Percentiles rank a stretch among this genome's conserved stretches.
phyloP scores from a whole-genome alignment of 2,888 invertebrate genomes.

The Fabriciana adippe region DNA sequence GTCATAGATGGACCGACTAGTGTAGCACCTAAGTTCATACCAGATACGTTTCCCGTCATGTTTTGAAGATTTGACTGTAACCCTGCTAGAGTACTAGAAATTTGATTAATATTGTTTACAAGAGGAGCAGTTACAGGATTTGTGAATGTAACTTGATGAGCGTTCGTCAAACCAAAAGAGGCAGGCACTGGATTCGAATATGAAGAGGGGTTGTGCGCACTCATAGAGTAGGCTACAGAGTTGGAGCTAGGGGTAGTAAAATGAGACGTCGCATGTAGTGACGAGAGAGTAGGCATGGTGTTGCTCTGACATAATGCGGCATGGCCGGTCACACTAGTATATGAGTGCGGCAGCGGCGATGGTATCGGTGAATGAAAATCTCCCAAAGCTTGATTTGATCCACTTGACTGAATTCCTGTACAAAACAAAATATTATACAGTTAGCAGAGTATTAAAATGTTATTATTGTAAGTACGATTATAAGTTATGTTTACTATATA shows the following conservation, averaged over 20 bases:
- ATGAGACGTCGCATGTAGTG: conserved; percentile 73
- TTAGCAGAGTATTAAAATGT: not conserved
- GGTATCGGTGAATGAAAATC: conserved; percentile 85
- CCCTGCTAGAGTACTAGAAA: conserved; percentile 75
- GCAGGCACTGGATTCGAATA: conserved; percentile 79
- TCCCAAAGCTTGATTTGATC: conserved; percentile 86
- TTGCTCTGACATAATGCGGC: conserved; percentile 83
- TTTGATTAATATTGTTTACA: conserved; percentile 77
- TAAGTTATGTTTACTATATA: too few species aligned
- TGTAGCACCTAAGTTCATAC: conserved; percentile 69
- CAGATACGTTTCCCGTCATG: conserved; percentile 70
- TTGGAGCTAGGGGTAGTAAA: conserved; percentile 76
- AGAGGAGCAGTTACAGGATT: conserved; percentile 76
- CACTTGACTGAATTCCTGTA: conserved; percentile 84
- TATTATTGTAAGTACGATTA: too few species aligned
- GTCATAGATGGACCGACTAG: conserved; percentile 74
- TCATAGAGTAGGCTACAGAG: conserved; percentile 77
- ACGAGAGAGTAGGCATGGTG: conserved; percentile 84
- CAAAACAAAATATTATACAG: conserved; percentile 29
- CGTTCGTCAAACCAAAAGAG: conserved; percentile 70
- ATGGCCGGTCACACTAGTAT: conserved; percentile 73
- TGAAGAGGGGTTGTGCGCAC: conserved; percentile 77
- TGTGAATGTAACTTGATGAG: conserved; percentile 80
- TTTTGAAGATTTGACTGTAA: conserved; percentile 76
- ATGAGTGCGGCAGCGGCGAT: conserved; percentile 81